phyloP scores from a whole-genome alignment of 2,888 invertebrate genomes.

The Cheilosia grossa region DNA sequence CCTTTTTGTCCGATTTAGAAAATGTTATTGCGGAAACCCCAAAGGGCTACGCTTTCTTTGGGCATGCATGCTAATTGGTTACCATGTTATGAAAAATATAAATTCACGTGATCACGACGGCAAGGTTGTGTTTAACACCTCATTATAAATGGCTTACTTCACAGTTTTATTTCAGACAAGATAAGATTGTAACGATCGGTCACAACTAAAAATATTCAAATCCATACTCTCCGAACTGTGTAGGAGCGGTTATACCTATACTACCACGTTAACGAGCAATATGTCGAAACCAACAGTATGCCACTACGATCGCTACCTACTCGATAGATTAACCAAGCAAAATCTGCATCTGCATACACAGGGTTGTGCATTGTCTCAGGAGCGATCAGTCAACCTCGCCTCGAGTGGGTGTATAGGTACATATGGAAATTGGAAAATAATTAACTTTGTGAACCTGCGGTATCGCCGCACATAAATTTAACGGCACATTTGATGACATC shows the following conservation, averaged over 20 bases:
- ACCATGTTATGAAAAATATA: constrained; percentile 10
- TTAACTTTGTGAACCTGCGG: constrained; percentile 44
- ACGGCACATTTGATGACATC: constrained; percentile 41
- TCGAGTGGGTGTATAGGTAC: constrained; percentile 64
- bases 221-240: neutral
- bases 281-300: constrained; percentile 40
- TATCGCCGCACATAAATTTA: constrained; percentile 36
- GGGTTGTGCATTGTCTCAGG: constrained; percentile 16
- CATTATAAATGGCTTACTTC: constrained; percentile 6
- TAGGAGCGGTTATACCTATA: constrained; percentile 27
- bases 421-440: constrained; percentile 64
- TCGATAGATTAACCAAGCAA: constrained; percentile 14
- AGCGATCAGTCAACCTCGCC: constrained; percentile 25
- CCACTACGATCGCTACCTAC: constrained; percentile 8
- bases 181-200: constrained; percentile 25
- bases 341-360: constrained; percentile 25
- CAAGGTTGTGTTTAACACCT: constrained; percentile 37
- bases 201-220: too few species aligned
- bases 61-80: constrained; percentile 28
- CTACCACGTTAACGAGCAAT: constrained; percentile 36
- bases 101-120: constrained; percentile 33
- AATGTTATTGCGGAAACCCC: neutral
- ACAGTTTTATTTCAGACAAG: constrained; percentile 25
- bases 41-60: constrained; percentile 12
- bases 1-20: neutral